A percentile compares a stretch with the other conserved stretches of the same genome.
phyloP scores from a whole-genome alignment of 2,888 invertebrate species.

The Chironomus tentans region DNA sequence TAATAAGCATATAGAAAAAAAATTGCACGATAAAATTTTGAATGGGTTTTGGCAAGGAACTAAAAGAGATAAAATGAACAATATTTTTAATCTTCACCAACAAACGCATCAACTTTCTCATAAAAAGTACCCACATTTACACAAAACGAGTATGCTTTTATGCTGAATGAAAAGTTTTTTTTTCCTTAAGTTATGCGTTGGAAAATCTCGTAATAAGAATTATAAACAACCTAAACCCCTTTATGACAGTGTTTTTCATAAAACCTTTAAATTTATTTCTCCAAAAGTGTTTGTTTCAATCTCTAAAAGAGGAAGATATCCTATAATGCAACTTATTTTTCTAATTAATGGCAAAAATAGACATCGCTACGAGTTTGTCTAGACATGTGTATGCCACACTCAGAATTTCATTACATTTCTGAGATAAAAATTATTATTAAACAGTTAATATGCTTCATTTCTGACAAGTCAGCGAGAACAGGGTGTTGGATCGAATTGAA shows the following conservation, averaged over 20 bases:
- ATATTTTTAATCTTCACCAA: background rate
- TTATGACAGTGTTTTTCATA: constrained; percentile 2
- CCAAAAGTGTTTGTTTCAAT: background rate
- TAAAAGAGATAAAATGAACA: background rate
- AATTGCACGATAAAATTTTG: background rate
- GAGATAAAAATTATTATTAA: too few relatives aligned
- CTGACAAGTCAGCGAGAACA: too few relatives aligned
- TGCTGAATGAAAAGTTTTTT: background rate
- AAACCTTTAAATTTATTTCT: constrained; percentile 6
- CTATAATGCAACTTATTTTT: background rate
- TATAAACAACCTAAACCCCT: too few relatives aligned
- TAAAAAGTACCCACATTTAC: too few relatives aligned
- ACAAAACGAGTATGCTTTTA: background rate
- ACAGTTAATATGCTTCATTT: too few relatives aligned
- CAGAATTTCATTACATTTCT: too few relatives aligned
- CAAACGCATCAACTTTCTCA: background rate
- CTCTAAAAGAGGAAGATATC: background rate
- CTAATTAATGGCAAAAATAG: too few relatives aligned
- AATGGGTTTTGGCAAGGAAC: background rate
- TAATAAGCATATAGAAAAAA: background rate
- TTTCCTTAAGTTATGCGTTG: background rate
- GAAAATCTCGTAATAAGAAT: background rate
- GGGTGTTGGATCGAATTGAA: too few relatives aligned
- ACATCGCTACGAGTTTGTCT: too few relatives aligned
- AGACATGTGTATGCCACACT: too few relatives aligned